These are phyloP conservation scores for Equus przewalskii DNA, from an alignment of 2,113 vertebrate genomes.

Conservation along the genomic window DNA sequence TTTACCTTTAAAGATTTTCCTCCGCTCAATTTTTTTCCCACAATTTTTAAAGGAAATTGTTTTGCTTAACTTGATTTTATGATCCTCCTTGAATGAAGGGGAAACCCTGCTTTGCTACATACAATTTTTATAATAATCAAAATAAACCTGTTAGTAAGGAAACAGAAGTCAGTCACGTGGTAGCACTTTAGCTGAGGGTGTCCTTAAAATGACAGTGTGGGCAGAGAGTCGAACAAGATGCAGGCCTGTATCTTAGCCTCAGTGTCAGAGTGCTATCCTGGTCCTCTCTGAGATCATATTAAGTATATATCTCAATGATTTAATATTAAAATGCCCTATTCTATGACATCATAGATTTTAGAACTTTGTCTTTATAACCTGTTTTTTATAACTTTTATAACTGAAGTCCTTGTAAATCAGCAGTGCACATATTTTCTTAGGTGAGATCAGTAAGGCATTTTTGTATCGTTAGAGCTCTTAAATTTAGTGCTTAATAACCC, in stretches of 20 bases:
- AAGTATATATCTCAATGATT: not conserved
- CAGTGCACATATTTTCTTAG: not conserved
- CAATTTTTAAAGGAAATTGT: conserved; percentile 1
- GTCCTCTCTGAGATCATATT: not conserved
- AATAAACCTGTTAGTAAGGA: not conserved
- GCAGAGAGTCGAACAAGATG: not conserved
- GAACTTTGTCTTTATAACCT: not conserved
- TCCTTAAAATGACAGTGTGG: not conserved
- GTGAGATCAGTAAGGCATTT: not conserved
- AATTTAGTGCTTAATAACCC: not conserved
- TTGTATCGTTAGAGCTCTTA: not conserved
- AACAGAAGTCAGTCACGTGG: not conserved
- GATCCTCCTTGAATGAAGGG: not conserved
- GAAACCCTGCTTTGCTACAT: not conserved
- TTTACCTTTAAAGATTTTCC: conserved; percentile 27
- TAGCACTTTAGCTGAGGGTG: not conserved
- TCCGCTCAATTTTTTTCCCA: not conserved
- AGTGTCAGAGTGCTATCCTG: not conserved
- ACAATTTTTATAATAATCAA: not conserved
- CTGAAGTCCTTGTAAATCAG: not conserved
- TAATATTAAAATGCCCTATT: not conserved
- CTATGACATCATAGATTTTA: not conserved
- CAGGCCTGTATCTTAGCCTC: not conserved
- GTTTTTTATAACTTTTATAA: not conserved
- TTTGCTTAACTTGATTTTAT: not conserved